Evolutionary conservation across 2,888 invertebrate species (phyloP), one percentile per base, ranked within the genome.

Genomic region (Argyra leucocephala): DNA sequence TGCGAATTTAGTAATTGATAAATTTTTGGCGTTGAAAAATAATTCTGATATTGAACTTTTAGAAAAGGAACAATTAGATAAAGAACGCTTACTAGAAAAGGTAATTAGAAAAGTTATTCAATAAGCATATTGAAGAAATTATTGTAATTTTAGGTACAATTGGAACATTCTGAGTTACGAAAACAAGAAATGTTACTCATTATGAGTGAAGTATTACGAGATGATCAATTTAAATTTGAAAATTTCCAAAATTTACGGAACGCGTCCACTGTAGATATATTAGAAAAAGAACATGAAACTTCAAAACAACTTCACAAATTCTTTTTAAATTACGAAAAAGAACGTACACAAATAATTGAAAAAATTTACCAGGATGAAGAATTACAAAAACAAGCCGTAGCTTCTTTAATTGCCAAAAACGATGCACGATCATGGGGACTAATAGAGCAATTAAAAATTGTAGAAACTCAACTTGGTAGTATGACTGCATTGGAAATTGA

Each of bases 341-440:
- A 83, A 67, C 85, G 85, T 67, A 81, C 82, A 64, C 81, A 82
- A 66, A 79, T 89, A 63, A 81, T 88, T 1, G 80, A 82, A 62
- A 83, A 84, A 73, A 79, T 90, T 65, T 81, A 85, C 70, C 84
- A 85, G 73, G 88, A 90, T 73, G 86, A 86, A 73, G 86, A 86
- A 70, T 75, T 89, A 64, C 90, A 90, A 75, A 88, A 87, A 76
- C 86, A 85, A 6, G 86, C 88, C 10, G 88, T 91, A 3, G 85
- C 86, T 26, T 85, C 87, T 18, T 78, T 90, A 61, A 78, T 90
- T 67, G 88, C 89, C 77, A 83, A 86, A 73, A 86, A 87, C 68
- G 90, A 90, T 79, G 84, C 89, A 9, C 85, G 87, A 72, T 87
- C 86, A 69, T 89, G 89, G 89, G 87, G 88, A 71, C 81, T 90